A percentile compares a stretch with the other conserved stretches of the same genome.
Evolutionary conservation across 1,140 invertebrate species (phyloP).

Genomic region (Bombus vancouverensis): DNA sequence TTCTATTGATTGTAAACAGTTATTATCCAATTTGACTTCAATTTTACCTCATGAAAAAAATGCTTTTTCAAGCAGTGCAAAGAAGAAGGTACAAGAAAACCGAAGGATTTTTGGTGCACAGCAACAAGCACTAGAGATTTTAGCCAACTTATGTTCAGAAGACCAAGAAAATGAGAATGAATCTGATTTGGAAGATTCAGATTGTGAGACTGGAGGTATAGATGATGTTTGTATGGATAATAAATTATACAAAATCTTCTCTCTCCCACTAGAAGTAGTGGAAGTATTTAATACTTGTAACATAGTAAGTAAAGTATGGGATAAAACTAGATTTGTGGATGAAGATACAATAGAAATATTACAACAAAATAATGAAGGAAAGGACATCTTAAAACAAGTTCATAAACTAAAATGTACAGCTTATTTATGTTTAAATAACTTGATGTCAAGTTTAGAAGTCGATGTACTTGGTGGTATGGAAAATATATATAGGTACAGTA

Average conservation of each 20-base stretch:
- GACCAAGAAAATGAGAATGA: conserved; percentile 83
- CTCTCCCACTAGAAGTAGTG: conserved; percentile 77
- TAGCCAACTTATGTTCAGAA: conserved; percentile 88
- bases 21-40: conserved; percentile 62
- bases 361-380: conserved; percentile 80
- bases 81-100: conserved; percentile 80
- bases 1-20: conserved; percentile 71
- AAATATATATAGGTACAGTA: conserved; percentile 77
- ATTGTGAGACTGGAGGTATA: conserved; percentile 74
- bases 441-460: conserved; percentile 84
- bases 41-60: conserved; percentile 69
- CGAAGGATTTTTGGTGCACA: conserved; percentile 85
- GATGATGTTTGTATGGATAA: conserved; percentile 77
- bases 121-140: conserved; percentile 86
- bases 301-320: conserved; percentile 84
- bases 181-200: conserved; percentile 79
- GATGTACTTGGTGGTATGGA: conserved; percentile 85
- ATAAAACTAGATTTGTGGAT: conserved; percentile 81
- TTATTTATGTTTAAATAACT: conserved; percentile 87
- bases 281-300: conserved; percentile 83
- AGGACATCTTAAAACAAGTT: conserved; percentile 80
- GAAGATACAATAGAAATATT: conserved; percentile 83
- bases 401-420: conserved; percentile 83
- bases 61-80: conserved; percentile 64
- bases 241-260: conserved; percentile 70